These are phyloP conservation scores for Actinernus sp. DNA, from an alignment of 92 coral and sea anemone genomes.

Conservation along the genomic window DNA sequence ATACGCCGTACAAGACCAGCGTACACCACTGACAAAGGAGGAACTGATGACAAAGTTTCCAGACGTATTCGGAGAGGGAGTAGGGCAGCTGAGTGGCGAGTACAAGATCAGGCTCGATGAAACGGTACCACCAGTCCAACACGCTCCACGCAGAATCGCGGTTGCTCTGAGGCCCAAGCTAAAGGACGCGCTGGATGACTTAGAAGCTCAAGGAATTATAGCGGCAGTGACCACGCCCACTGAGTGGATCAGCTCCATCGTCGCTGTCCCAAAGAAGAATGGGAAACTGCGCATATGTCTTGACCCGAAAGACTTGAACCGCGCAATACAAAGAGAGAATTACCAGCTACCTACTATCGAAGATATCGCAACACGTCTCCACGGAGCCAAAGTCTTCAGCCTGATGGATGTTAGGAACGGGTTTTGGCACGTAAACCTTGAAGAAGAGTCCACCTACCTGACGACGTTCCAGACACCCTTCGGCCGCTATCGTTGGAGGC, in stretches of 20 bases:
- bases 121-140: slow-evolving; percentile 49
- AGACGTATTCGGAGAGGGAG: slow-evolving; percentile 24
- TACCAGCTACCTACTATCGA: slow-evolving; percentile 61
- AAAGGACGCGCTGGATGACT: slow-evolving; percentile 40
- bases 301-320: slow-evolving; percentile 68
- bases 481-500: slow-evolving; percentile 31
- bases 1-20: slow-evolving; percentile 13
- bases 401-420: slow-evolving; percentile 47
- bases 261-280: slow-evolving; percentile 45
- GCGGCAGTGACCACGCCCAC: slow-evolving; percentile 48
- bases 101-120: slow-evolving; percentile 31
- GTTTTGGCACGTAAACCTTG: slow-evolving; percentile 59
- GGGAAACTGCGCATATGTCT: slow-evolving; percentile 46
- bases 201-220: slow-evolving; percentile 38
- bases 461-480: slow-evolving; percentile 47
- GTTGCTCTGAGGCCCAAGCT: slow-evolving; percentile 28
- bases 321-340: slow-evolving; percentile 40
- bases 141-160: slow-evolving; percentile 32
- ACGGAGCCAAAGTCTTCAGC: slow-evolving; percentile 62
- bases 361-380: slow-evolving; percentile 54
- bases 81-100: slow-evolving; percentile 40
- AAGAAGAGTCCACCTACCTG: slow-evolving; percentile 36
- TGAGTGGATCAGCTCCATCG: slow-evolving; percentile 37
- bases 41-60: slow-evolving; percentile 42
- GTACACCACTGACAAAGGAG: slow-evolving; percentile 30